Base-by-base conservation (phyloP, 2,797 vertebrate genomes). In the Pampus argenteus region DNA sequence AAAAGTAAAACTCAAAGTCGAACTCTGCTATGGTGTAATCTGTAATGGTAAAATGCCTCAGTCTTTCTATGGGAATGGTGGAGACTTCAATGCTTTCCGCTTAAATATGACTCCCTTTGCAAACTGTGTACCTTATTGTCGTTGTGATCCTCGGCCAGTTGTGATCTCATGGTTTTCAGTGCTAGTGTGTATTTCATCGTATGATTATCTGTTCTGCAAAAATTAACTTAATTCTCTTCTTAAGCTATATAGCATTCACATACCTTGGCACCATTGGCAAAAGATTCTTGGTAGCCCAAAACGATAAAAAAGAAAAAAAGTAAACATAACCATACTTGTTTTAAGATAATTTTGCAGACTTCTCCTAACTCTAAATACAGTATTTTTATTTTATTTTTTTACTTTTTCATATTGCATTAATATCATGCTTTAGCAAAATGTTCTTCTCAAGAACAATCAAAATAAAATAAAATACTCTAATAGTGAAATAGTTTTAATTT, bases 341-440 rank as follows among this genome's bases (percentile, higher is more conserved):
- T 93, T 95, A 96, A 96, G 95, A 95, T 97, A 94, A 96, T 95
- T 97, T 95, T 95, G 95, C 96, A 94, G 90, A 91, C 96, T 93
- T 94, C 95, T 95, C 95, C 96, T 98, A 98, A 96, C 94, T 97
- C 96, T 98, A 98, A 97, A 96, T 98, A 99, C 96, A 96, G 94
- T 95, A 95, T 95, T 90, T 8, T 36, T 36, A 36, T 88, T 89
- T 87, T 71, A n/a, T n/a, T 95, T 93, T 76, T 64, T 50, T 0
- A 58, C 38, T 94, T 95, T 95, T 95, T 95, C 79, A 92, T 95
- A 95, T 96, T 95, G 97, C 96, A 97, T 94, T 96, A 97, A 96
- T 96, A 93, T 97, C 98, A 99, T 99, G 97, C 98, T 97, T 97
- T 95, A 98, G 97, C 97, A 98, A 98, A 98, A 97, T 96, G 96